Percentiles rank a stretch among this genome's conserved stretches.
Conservation (phyloP, 2,888 invertebrate genomes). For the Dryobotodes eremita region DNA sequence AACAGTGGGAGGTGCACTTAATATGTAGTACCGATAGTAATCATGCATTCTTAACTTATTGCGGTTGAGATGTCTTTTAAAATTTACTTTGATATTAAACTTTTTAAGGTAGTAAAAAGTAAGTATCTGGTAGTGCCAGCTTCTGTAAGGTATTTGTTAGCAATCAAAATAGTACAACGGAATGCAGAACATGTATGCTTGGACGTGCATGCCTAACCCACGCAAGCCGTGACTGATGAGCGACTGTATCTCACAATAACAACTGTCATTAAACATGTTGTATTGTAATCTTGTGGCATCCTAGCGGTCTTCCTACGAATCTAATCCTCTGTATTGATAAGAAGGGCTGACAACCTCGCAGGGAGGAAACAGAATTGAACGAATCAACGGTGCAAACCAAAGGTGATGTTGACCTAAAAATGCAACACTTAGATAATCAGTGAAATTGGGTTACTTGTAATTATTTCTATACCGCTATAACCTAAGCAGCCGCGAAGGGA, state of each 20-base stretch:
- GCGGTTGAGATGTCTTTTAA: slow-evolving; percentile 52
- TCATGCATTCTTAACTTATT: slow-evolving; percentile 55
- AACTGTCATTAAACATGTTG: slow-evolving; percentile 30
- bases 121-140: slow-evolving; percentile 29
- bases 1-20: slow-evolving; percentile 72
- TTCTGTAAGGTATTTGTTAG: neutral
- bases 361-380: neutral
- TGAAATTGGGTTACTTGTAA: neutral
- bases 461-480: neutral
- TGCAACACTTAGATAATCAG: too few relatives aligned
- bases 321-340: neutral
- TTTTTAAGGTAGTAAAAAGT: slow-evolving; percentile 43
- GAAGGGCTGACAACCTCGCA: neutral
- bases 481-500: neutral
- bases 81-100: slow-evolving; percentile 49
- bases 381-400: neutral
- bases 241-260: slow-evolving; percentile 16
- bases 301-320: neutral
- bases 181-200: slow-evolving; percentile 39
- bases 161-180: slow-evolving; percentile 17
- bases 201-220: slow-evolving; percentile 48
- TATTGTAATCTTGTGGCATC: slow-evolving; percentile 30
- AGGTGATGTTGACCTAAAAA: neutral
- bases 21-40: slow-evolving; percentile 53
- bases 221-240: slow-evolving; percentile 35